These are phyloP conservation scores for Ariolimax columbianus DNA, from an alignment of 2,888 invertebrate genomes.

Conservation along the genomic window DNA sequence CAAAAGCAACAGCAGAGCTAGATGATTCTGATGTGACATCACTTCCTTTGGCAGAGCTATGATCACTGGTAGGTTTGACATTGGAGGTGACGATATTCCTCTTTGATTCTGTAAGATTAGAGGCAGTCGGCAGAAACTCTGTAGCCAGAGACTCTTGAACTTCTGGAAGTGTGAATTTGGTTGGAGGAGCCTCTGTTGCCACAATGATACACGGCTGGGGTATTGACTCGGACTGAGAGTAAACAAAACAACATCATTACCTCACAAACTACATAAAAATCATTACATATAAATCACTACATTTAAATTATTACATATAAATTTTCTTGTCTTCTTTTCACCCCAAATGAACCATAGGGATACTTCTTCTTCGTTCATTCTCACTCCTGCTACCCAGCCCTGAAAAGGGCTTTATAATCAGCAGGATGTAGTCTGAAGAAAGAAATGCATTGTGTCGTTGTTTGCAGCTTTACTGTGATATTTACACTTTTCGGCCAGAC, in stretches of 20 bases:
- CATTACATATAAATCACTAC: no score
- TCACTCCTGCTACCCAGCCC: no score
- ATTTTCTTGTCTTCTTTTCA: no score
- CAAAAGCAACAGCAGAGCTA: slow-evolving; percentile 11
- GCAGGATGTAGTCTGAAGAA: no score
- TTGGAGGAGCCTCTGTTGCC: slow-evolving; percentile 48
- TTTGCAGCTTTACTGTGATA: no score
- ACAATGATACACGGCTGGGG: slow-evolving; percentile 33
- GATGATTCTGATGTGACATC: slow-evolving; percentile 20
- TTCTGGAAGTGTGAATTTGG: slow-evolving; percentile 45
- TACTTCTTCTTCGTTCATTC: no score
- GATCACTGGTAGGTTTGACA: neutral
- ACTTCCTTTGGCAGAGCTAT: neutral
- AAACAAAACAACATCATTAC: neutral
- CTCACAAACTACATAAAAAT: no score
- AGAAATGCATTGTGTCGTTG: no score
- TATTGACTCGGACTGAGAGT: neutral
- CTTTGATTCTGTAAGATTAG: slow-evolving; percentile 23
- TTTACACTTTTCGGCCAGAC: no score
- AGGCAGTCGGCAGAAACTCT: slow-evolving; percentile 26
- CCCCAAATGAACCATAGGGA: no score
- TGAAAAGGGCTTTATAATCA: no score
- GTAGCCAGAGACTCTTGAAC: slow-evolving; percentile 33
- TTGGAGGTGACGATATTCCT: slow-evolving; percentile 12
- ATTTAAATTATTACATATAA: no score